These are phyloP conservation scores for Calameuta idolon DNA, from an alignment of 2,888 invertebrate genomes.

Conservation along the genomic window DNA sequence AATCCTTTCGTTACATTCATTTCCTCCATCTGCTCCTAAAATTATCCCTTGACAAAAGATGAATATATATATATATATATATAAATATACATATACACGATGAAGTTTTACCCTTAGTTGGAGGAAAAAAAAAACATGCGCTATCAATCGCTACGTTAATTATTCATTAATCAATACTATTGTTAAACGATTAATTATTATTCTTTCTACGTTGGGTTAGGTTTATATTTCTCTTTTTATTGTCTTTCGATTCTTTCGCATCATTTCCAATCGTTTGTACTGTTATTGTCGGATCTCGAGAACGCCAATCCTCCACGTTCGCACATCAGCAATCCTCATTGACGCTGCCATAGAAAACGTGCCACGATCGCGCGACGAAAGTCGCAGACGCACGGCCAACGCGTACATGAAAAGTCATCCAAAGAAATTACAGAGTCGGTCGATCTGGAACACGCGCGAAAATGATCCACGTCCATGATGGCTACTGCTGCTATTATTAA, in stretches of 20 bases:
- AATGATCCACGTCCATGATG: too few relatives aligned
- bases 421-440: neutral
- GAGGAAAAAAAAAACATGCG: neutral
- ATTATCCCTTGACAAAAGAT: conserved; percentile 19
- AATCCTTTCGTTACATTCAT: conserved; percentile 33
- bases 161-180: conserved; percentile 32
- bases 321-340: conserved; percentile 34
- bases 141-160: conserved; percentile 31
- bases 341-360: conserved; percentile 56
- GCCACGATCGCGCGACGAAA: conserved; percentile 27
- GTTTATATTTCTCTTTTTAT: conserved; percentile 39
- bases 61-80: conserved; percentile 12
- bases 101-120: conserved; percentile 29
- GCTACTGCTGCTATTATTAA: too few relatives aligned
- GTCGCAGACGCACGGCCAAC: neutral
- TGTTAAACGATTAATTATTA: conserved; percentile 40
- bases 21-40: conserved; percentile 23
- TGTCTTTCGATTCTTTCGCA: conserved; percentile 8
- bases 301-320: neutral
- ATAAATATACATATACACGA: neutral
- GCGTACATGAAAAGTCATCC: neutral
- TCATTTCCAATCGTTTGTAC: neutral
- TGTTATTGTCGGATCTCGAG: too few relatives aligned
- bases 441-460: neutral
- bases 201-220: conserved; percentile 49